Base-by-base conservation (phyloP, 2,113 vertebrate genomes). In the Echinops telfairi region DNA sequence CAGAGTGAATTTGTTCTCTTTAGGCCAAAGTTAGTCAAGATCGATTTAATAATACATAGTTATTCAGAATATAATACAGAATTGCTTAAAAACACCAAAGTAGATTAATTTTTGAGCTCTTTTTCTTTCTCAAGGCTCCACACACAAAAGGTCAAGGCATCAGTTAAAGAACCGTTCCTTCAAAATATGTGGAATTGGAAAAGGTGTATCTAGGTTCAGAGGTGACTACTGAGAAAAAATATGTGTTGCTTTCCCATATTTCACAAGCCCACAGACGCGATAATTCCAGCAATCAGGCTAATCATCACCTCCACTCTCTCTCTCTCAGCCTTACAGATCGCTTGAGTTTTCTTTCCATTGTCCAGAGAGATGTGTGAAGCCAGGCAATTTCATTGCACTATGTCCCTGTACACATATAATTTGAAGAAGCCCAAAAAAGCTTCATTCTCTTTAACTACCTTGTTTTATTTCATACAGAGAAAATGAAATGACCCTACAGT, bases 401-500 rank as follows among this genome's bases (percentile, higher is more conserved):
- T 68, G n/a, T 80, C 83, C 73, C 79, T 57, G 8, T 27, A 81
- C 16, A 75, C n/a, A 70, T 16, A 92, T 47, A 53, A 94, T 89
- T 36, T 78, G 36, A 95, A 58, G 33, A 70, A 84, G 36, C 77
- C n/a, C 20, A 20, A 88, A 94, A 53, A 79, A 76, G 73, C 80
- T 68, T 77, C 77, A 40, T 92, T 95, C 66, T 66, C 68, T 86
- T 91, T 87, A 89, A 88, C 58, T 64, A 14, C 29, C 80, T 83
- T 40, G 53, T 70, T 96, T 82, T 38, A 76, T 83, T 94, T 94
- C 85, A 90, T 78, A 88, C 93, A 94, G 20, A 71, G 62, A 79
- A 96, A 97, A 93, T 29, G 81, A 93, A 78, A 96, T 19, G 75
- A 84, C 33, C 23, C 60, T 31, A 66, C 40, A 73, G 81, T 91